A percentile compares a stretch with the other conserved stretches of the same genome.
Conservation (phyloP, 1,140 invertebrate species). For the Subanguina moxae region DNA sequence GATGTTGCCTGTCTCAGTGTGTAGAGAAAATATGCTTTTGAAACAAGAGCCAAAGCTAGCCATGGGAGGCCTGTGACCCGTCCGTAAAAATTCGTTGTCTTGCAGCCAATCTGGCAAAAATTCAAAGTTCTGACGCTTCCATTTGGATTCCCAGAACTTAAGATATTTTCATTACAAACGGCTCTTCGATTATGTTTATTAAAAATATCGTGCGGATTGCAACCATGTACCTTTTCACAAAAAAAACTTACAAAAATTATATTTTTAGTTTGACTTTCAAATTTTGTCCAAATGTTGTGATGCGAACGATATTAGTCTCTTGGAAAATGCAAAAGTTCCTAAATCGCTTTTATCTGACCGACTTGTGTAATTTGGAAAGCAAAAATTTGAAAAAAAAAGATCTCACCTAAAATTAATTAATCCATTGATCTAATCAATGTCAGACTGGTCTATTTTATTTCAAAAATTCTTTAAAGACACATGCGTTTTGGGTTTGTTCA, state of each 20-base stretch:
- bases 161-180: slow-evolving; percentile 2
- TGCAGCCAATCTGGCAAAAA: slow-evolving; percentile 83
- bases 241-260: slow-evolving; percentile 2
- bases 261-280: no score
- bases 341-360: no score
- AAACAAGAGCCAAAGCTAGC: slow-evolving; percentile 93
- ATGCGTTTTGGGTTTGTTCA: no score
- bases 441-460: no score
- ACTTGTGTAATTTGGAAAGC: no score
- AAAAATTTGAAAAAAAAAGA: no score
- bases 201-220: not conserved
- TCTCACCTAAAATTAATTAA: no score
- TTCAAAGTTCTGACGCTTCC: slow-evolving; percentile 60
- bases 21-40: slow-evolving; percentile 82
- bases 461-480: no score
- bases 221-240: slow-evolving; percentile 20
- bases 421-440: no score
- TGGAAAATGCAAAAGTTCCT: no score
- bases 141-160: slow-evolving; percentile 27
- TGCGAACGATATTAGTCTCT: no score
- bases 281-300: no score
- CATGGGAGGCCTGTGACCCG: slow-evolving; percentile 88
- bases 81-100: slow-evolving; percentile 94
- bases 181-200: not conserved
- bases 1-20: slow-evolving; percentile 89